Evolutionary conservation across 2,888 invertebrate species (phyloP), one percentile per base, ranked within the genome.

Genomic region (Lycophotia porphyrea): DNA sequence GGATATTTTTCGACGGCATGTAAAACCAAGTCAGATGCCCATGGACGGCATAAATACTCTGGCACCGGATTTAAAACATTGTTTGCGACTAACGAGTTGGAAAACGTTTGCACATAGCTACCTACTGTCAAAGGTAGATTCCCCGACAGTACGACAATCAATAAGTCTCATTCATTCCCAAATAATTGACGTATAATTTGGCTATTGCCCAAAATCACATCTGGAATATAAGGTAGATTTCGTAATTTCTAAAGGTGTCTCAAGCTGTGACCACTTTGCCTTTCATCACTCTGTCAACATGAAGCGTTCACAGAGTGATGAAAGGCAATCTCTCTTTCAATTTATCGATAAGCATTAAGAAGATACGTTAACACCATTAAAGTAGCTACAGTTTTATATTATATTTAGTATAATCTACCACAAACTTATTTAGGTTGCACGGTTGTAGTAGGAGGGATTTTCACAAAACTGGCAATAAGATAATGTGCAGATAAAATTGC

Each of bases 131-230:
- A 47, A 77, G 64, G 58, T 76, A 36, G 24, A 44, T 81, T 9
- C 13, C n/a, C 47, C 9, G 27, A 52, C 47, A 39, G 61, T 47
- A 70, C 27, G 21, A 31, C 24, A 70, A 66, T 61, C 44, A 82
- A 61, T 70, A 64, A 75, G 2, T 24, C n/a, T 60, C 3, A 36
- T 21, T 58, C 24, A 7, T 55, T 31, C n/a, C 2, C 8, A 74
- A 80, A 49, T 65, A 0, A 55, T 47, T 63, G 11, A 31, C 36
- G 49, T 27, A 24, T 60, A 74, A 49, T 74, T 80, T 60, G 36
- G 21, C n/a, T 44, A 27, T 47, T 36, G 2, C 18, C 11, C 15
- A 60, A 60, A 49, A 80, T 36, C 7, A n/a, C 15, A n/a, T 47
- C 8, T 9, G 15, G 44, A 52, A 47, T 49, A 49, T 49, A 15